Evolutionary conservation across 2,113 vertebrate genomes (phyloP).

Genomic region (human (Homo sapiens)): GRCh38 chr5:97082501-97083000

Average conservation of each 20-base stretch:
- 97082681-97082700: neutral
- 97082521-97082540: neutral
- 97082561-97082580: neutral
- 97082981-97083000: neutral
- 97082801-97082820: conserved; percentile 15
- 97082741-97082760: neutral
- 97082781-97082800: neutral
- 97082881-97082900: conserved; percentile 2
- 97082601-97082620: neutral
- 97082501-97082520: neutral
- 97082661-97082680: neutral
- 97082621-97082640: neutral
- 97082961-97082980: conserved; percentile 42
- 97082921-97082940: neutral
- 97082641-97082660: neutral
- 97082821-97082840: neutral
- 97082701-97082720: neutral
- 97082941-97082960: neutral
- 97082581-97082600: neutral
- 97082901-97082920: neutral
- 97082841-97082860: neutral
- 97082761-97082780: conserved; percentile 44
- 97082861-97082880: neutral
- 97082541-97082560: neutral
- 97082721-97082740: neutral